Conservation (phyloP, 2,797 vertebrate genomes). For the Alectoris magna region DNA sequence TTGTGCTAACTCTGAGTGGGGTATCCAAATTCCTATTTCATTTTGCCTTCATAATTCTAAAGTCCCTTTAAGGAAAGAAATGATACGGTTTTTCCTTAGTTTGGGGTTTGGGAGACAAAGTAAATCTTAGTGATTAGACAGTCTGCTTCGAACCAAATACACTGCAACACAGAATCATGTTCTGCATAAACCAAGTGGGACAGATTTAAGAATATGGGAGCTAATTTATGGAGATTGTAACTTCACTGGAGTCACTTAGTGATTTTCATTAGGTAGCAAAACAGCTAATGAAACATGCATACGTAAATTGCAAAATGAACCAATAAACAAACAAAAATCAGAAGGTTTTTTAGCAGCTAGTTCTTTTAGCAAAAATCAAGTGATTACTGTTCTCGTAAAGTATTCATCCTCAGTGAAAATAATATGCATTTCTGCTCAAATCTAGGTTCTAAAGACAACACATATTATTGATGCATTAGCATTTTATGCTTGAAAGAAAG, state of each 20-base stretch:
- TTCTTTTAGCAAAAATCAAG: background rate
- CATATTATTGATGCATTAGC: background rate
- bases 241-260: background rate
- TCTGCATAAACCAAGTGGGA: background rate
- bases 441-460: background rate
- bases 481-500: background rate
- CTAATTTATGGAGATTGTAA: background rate
- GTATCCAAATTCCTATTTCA: background rate
- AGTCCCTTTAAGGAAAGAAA: background rate
- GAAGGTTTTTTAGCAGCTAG: background rate
- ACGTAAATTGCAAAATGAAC: background rate
- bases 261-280: background rate
- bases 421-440: background rate
- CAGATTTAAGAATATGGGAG: background rate
- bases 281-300: background rate
- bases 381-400: background rate
- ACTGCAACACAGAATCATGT: background rate
- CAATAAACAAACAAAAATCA: background rate
- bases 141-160: background rate
- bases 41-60: background rate
- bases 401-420: background rate
- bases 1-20: background rate
- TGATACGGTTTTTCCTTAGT: background rate
- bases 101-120: background rate
- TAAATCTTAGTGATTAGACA: background rate